phyloP scores from a whole-genome alignment of 2,113 vertebrate species.

The Halcyon malimbica region DNA sequence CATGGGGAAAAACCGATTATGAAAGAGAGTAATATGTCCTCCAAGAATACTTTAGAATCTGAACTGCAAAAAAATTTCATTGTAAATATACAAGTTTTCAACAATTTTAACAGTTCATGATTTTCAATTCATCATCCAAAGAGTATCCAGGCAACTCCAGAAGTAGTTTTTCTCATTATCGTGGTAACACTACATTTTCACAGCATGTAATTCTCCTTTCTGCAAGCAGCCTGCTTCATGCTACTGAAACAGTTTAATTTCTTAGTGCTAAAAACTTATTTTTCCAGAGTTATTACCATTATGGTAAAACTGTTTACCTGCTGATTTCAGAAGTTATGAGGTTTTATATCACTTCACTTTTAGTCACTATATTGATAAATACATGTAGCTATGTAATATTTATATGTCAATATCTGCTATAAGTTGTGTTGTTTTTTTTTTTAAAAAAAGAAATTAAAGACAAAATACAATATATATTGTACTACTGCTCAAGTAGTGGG shows the following conservation, averaged over 20 bases:
- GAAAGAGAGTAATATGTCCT: background rate
- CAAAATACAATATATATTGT: background rate
- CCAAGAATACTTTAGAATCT: background rate
- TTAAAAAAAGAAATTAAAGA: background rate
- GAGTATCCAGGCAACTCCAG: background rate
- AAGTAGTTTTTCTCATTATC: background rate
- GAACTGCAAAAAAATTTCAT: background rate
- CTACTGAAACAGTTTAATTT: background rate
- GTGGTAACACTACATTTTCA: background rate
- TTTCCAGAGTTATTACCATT: background rate
- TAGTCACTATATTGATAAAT: background rate
- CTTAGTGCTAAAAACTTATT: background rate
- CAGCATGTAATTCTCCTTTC: background rate
- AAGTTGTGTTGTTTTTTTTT: background rate
- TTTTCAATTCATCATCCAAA: background rate
- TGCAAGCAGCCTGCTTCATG: background rate
- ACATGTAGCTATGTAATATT: background rate
- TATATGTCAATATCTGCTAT: background rate
- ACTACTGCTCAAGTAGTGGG: background rate
- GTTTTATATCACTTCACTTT: background rate
- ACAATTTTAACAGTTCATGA: background rate
- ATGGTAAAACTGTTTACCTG: background rate
- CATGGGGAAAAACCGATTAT: background rate
- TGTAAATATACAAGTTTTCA: background rate
- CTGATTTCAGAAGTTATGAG: background rate